Evolutionary conservation across 2,888 invertebrate genomes (phyloP), one percentile per base, ranked within the genome.

Genomic region (Tenthredo mesomela): DNA sequence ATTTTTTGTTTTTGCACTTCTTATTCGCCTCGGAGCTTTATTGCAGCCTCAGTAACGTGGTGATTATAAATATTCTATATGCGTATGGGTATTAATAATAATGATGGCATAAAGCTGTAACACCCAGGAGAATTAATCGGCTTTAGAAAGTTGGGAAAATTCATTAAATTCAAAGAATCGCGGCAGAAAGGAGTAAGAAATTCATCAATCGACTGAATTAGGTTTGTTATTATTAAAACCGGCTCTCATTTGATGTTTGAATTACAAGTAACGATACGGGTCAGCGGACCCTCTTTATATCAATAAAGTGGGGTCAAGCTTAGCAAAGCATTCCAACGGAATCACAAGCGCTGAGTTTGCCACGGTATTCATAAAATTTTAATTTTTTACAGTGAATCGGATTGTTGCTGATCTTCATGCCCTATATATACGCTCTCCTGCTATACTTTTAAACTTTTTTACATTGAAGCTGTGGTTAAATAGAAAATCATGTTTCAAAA

Each of bases 281-380:
- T 61, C 80, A 40, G 25, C 61, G 10, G 5, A 61, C 40, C 80
- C 80, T 61, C 58, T 61, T 80, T 37, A 80, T 80, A 80, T 37
- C 80, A 80, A 80, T 37, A 80, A 80, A 40, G 80, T 40, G 37
- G 40, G 61, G 61, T 80, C 61, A 58, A 61, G 61, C 25, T 61
- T 40, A 80, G 61, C 61, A 80, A 61, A 80, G 80, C 61, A 80
- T 80, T 80, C 80, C 61, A 80, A 58, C 40, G 21, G 37, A 61
- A 80, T 61, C n/a, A 58, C 80, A 61, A 61, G 61, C 40, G 29
- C 12, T 29, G 37, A 21, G 1, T 58, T 80, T 40, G 61, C n/a
- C 61, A 37, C 37, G 80, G 80, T 61, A 80, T 80, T 80, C 80
- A 61, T 80, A 61, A 61, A 80, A 80, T 58, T 80, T 58, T 58